Base-by-base conservation (phyloP, 2,797 vertebrate species). In the Rachycentron canadum region DNA sequence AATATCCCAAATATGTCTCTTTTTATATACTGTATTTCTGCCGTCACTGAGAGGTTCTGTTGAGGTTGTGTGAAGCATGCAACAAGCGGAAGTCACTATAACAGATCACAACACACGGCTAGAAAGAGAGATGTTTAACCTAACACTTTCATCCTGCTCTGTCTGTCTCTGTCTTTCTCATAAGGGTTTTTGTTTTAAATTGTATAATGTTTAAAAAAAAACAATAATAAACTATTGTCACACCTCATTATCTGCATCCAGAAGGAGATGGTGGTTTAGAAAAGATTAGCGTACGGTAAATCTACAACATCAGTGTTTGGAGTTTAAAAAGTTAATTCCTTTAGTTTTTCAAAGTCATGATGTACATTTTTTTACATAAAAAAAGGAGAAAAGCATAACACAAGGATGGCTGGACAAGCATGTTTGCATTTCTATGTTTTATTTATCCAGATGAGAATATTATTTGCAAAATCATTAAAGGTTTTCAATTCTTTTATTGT, bases 401-500 rank as follows among this genome's bases (percentile, higher is more conserved):
- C 89, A 90, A 93, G 92, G 92, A 91, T 87, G 52, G 69, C 68
- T 81, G 92, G 92, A 89, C 89, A 95, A 94, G 95, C 95, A 93
- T 96, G 96, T 96, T 96, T 96, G 95, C 95, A 95, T 94, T 96
- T 97, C 95, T 89, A 95, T 92, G 90, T 96, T 96, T 96, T 95
- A 96, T 96, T 96, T 95, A 96, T 93, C 86, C 89, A 93, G 87
- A 94, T 89, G 94, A 96, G 93, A 95, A 93, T 95, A 95, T 97
- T 95, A 96, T 97, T 97, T 97, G 95, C 94, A 80, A 96, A 94
- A 94, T 93, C 94, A 98, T 97, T 97, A 98, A 97, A 98, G 96
- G 95, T 95, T 95, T 95, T 96, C 73, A 52, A 95, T 96, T 97
- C 94, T 95, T 96, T 96, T 93, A 92, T 91, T 82, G 72, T 85